Evolutionary conservation across 1,140 invertebrate genomes (phyloP), one percentile per base, ranked within the genome.

Genomic region (Idris sp.): DNA sequence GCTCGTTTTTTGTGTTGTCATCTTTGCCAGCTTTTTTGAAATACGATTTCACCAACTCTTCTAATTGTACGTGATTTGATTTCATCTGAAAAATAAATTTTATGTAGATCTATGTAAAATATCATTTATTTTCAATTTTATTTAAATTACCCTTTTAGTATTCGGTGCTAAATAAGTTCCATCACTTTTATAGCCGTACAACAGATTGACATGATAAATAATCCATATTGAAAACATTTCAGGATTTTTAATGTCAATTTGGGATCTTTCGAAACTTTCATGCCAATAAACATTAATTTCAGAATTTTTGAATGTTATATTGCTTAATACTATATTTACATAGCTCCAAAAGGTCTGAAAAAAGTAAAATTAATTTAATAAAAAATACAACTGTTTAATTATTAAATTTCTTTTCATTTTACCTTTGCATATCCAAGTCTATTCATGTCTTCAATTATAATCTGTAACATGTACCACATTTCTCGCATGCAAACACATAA

Each of bases 401-500:
- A n/a, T n/a, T n/a, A n/a, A n/a, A n/a, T n/a, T n/a, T n/a, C n/a
- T n/a, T n/a, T n/a, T n/a, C n/a, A 30, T 2, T 36, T 15, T 78
- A 85, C 83, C 73, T 84, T 85, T 8, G 62, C 56, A 38, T 78
- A 78, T 2, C 46, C 74, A 26, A 38, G 78, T 11, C 67, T 41
- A 22, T 59, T 65, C 26, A 82, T 46, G 18, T 74, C 75, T 28
- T 81, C 80, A n/a, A 81, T 76, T 11, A 86, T 78, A 53, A 86
- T 75, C 59, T 86, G 83, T 19, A 88, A 30, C 79, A 88, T 83
- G 0, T 85, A 67, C 87, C 87, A 89, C 31, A 89, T 62, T 78
- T 89, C 87, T 68, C 85, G 79, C 8, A 82, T 75, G 38, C 88
- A 89, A 1, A 83, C 83, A 41, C 88, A 89, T 48, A 74, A 83